A percentile compares a stretch with the other conserved stretches of the same genome.
Evolutionary conservation across 1,140 invertebrate genomes (phyloP).

Genomic region (Tyrophagus putrescentiae): DNA sequence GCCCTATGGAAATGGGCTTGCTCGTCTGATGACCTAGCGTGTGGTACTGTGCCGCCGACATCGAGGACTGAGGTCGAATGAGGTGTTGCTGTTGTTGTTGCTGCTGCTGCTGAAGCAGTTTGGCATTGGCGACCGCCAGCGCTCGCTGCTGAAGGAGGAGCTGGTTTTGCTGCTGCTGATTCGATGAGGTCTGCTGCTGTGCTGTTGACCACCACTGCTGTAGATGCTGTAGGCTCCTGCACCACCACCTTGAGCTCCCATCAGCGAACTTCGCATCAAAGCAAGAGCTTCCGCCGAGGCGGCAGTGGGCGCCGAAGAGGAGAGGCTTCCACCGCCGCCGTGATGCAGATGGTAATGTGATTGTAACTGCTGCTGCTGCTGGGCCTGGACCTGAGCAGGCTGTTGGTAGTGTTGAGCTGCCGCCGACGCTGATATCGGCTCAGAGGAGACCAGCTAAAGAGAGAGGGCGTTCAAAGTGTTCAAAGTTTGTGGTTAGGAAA

Average conservation of each 20-base stretch:
- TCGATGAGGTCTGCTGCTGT: constrained; percentile 6
- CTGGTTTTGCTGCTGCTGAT: constrained; percentile 15
- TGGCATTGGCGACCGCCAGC: neutral
- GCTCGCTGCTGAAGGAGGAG: constrained; percentile 1
- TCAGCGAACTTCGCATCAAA: constrained; percentile 1
- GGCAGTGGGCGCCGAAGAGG: constrained; percentile 11
- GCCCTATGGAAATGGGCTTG: constrained; percentile 1
- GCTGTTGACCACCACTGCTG: constrained; percentile 11
- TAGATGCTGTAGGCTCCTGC: neutral
- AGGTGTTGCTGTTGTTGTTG: constrained; percentile 13
- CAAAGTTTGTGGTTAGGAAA: neutral
- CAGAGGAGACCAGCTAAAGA: neutral
- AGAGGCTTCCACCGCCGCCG: neutral
- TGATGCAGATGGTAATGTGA: constrained; percentile 14
- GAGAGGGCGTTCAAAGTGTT: neutral
- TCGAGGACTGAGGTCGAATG: constrained; percentile 3
- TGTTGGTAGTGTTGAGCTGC: constrained; percentile 7
- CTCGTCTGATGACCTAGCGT: constrained; percentile 6
- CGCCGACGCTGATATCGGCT: neutral
- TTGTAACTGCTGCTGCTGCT: too few species aligned
- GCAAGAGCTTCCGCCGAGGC: neutral
- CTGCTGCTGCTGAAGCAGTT: constrained; percentile 13
- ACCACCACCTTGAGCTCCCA: too few species aligned
- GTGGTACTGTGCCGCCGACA: neutral
- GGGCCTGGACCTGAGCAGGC: neutral